These are phyloP conservation scores for Andrena camellia DNA, from an alignment of 2,888 invertebrate species.

Conservation along the genomic window DNA sequence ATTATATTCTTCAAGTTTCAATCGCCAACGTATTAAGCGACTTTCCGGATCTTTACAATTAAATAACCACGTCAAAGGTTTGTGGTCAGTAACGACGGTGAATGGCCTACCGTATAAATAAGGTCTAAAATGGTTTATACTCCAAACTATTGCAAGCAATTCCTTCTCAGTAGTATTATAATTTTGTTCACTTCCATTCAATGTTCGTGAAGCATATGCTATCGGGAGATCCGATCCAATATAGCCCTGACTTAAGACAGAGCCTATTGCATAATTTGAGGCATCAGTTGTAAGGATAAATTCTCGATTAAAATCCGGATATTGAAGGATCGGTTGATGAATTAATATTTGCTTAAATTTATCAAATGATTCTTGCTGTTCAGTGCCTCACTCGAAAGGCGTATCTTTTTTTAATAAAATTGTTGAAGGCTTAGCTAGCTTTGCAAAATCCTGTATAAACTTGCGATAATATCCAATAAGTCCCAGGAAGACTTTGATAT, in stretches of 20 bases:
- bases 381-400: neutral
- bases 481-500: no score
- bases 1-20: conserved; percentile 26
- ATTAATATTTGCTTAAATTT: conserved; percentile 10
- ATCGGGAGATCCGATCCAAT: conserved; percentile 7
- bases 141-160: conserved; percentile 23
- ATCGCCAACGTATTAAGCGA: conserved; percentile 27
- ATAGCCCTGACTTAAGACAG: conserved; percentile 4
- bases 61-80: conserved; percentile 21
- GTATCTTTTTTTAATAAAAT: no score
- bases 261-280: conserved; percentile 24
- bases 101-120: neutral
- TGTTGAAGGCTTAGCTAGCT: no score
- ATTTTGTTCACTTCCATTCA: conserved; percentile 18
- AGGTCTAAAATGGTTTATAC: conserved; percentile 1
- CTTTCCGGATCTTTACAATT: conserved; percentile 43
- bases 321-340: conserved; percentile 19
- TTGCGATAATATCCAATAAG: no score
- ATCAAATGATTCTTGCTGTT: conserved; percentile 6
- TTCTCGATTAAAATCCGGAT: conserved; percentile 24
- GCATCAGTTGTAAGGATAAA: conserved; percentile 12
- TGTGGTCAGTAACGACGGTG: conserved; percentile 18
- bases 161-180: conserved; percentile 31
- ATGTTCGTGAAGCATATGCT: conserved; percentile 21
- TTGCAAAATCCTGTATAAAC: no score